phyloP scores from a whole-genome alignment of 2,888 invertebrate species.

The Iphiclides podalirius region DNA sequence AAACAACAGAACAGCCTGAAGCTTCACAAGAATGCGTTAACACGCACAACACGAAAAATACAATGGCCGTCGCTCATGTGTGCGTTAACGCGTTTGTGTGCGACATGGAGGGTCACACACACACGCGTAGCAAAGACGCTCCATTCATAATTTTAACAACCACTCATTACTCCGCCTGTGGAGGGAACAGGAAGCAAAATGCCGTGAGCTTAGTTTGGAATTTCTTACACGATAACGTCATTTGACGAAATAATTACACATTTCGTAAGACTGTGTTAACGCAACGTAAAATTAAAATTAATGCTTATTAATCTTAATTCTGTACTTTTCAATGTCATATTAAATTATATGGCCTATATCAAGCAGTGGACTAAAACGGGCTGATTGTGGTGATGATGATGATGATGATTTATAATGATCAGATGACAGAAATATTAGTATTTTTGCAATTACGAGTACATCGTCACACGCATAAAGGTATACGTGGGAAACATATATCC shows the following conservation, averaged over 20 bases:
- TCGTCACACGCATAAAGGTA: too few species aligned
- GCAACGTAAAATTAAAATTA: too few species aligned
- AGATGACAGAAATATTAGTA: too few species aligned
- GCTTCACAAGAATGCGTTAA: constrained; percentile 10
- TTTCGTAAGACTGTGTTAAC: too few species aligned
- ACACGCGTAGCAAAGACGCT: constrained; percentile 47
- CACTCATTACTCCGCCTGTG: constrained; percentile 65
- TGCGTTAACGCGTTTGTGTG: constrained; percentile 2
- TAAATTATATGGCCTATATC: too few species aligned
- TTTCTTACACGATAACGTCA: constrained; percentile 2
- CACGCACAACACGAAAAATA: constrained; percentile 21
- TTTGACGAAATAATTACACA: neutral
- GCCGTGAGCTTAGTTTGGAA: constrained; percentile 11
- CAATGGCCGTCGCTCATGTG: constrained; percentile 23
- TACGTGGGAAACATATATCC: too few species aligned
- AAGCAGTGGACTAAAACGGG: too few species aligned
- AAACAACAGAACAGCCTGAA: constrained; percentile 4
- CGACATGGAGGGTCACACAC: constrained; percentile 16
- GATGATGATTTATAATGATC: too few species aligned
- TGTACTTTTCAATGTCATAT: too few species aligned
- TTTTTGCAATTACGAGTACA: too few species aligned
- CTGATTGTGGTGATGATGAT: too few species aligned
- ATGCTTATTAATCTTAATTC: too few species aligned
- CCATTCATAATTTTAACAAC: constrained; percentile 75
- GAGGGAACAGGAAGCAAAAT: constrained; percentile 37